These are phyloP conservation scores for Spea hammondii DNA, from an alignment of 2,797 vertebrate genomes.

Conservation along the genomic window DNA sequence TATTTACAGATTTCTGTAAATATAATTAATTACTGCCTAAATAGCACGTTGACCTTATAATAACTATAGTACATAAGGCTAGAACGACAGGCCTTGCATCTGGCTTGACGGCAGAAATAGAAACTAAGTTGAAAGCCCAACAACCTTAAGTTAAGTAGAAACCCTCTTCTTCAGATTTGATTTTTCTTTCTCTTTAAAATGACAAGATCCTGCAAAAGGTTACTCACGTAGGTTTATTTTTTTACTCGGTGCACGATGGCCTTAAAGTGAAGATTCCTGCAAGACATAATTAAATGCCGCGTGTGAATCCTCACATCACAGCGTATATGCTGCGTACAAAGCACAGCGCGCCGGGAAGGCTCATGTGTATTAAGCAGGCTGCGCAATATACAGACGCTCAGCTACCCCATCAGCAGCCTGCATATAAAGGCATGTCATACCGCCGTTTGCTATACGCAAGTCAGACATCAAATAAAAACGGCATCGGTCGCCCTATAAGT, in stretches of 20 bases:
- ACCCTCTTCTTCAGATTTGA: slow-evolving; percentile 32
- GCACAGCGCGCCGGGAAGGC: not conserved
- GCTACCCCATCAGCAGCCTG: slow-evolving; percentile 14
- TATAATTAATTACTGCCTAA: slow-evolving; percentile 65
- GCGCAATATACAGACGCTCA: not conserved
- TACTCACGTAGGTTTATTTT: slow-evolving; percentile 29
- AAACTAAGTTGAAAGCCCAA: slow-evolving; percentile 57
- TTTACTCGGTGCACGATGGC: slow-evolving; percentile 22
- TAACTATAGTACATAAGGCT: slow-evolving; percentile 61
- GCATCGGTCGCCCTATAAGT: slow-evolving; percentile 21
- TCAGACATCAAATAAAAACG: slow-evolving; percentile 49
- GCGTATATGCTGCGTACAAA: not conserved
- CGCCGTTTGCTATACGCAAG: slow-evolving; percentile 40
- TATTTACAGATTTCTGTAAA: slow-evolving; percentile 65
- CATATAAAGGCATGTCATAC: slow-evolving; percentile 25
- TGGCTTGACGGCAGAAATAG: slow-evolving; percentile 37
- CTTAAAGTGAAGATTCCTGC: slow-evolving; percentile 21
- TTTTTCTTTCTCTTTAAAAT: slow-evolving; percentile 40
- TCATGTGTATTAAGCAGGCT: not conserved
- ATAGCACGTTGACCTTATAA: slow-evolving; percentile 63
- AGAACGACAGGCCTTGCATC: slow-evolving; percentile 52
- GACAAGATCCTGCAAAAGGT: slow-evolving; percentile 45
- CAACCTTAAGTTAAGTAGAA: slow-evolving; percentile 53
- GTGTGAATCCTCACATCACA: not conserved
- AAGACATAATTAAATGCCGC: slow-evolving; percentile 27